A percentile compares a stretch with the other conserved stretches of the same genome.
Conservation (phyloP, 2,888 invertebrate genomes). For the Rotaria magnacalcarata region DNA sequence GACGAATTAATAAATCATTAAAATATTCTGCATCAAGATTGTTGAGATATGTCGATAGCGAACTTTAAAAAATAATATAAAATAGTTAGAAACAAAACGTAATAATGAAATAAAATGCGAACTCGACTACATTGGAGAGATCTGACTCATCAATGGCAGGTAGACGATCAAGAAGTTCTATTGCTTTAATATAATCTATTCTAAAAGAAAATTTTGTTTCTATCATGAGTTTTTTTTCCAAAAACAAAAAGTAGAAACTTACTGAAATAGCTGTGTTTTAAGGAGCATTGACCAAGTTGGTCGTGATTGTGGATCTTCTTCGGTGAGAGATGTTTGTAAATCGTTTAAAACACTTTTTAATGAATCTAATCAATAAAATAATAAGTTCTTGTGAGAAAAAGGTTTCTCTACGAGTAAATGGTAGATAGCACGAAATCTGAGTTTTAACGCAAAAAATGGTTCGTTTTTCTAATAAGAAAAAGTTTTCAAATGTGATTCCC, state of each 20-base stretch:
- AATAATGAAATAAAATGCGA: not conserved
- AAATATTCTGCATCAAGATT: not conserved
- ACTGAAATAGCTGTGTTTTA: conserved; percentile 6
- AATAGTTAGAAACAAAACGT: too few relatives aligned
- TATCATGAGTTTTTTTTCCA: not conserved
- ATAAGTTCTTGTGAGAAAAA: too few relatives aligned
- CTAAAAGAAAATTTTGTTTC: not conserved
- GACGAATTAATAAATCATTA: conserved; percentile 32
- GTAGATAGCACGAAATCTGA: too few relatives aligned
- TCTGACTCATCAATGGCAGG: not conserved
- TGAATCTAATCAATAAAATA: conserved; percentile 4
- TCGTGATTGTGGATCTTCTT: not conserved
- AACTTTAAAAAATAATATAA: not conserved
- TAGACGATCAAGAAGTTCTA: conserved; percentile 16
- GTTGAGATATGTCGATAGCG: not conserved
- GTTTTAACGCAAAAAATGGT: too few relatives aligned
- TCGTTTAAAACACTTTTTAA: not conserved
- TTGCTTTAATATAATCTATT: conserved; percentile 28
- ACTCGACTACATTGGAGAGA: not conserved
- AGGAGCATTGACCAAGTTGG: conserved; percentile 14
- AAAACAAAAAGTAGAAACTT: not conserved
- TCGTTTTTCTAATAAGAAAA: not conserved
- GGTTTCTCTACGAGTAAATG: too few relatives aligned
- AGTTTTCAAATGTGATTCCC: too few relatives aligned
- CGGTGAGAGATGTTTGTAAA: not conserved